A percentile compares a stretch with the other conserved stretches of the same genome.
Conservation (phyloP, 92 coral and sea anemone species). For the Actinostola sp. region DNA sequence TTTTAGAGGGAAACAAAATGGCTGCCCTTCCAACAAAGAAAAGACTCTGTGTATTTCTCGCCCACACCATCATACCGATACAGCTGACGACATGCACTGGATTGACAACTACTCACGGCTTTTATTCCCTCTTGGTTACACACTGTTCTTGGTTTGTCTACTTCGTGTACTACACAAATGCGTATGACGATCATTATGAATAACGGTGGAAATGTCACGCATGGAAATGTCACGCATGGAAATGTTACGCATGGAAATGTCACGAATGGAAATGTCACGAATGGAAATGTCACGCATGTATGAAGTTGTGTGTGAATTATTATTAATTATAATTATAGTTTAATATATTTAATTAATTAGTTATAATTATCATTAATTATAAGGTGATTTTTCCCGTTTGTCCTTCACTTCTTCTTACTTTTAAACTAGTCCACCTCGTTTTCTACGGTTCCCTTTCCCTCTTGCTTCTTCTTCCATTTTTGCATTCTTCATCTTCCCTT, state of each 20-base stretch:
- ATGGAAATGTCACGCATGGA: neutral
- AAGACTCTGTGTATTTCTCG: neutral
- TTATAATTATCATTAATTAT: too few species aligned
- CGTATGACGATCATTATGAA: neutral
- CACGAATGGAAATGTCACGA: neutral
- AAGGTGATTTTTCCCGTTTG: too few species aligned
- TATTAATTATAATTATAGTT: too few species aligned
- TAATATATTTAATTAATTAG: too few species aligned
- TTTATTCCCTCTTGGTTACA: conserved; percentile 76
- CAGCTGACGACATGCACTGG: conserved; percentile 67
- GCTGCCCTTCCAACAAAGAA: neutral
- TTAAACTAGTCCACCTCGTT: too few species aligned
- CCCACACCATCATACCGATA: neutral
- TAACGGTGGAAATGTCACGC: neutral
- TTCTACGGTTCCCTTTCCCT: too few species aligned
- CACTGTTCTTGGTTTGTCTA: conserved; percentile 72
- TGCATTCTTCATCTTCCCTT: too few species aligned
- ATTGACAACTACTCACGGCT: conserved; percentile 80
- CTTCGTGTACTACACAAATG: conserved; percentile 62
- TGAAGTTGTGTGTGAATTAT: too few species aligned
- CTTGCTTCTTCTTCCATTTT: too few species aligned
- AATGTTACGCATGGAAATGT: neutral
- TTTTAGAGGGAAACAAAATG: conserved; percentile 24
- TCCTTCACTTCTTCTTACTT: too few species aligned
- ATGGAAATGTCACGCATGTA: too few species aligned